Base-by-base conservation (phyloP, 2,888 invertebrate species). In the Amitus sp. region DNA sequence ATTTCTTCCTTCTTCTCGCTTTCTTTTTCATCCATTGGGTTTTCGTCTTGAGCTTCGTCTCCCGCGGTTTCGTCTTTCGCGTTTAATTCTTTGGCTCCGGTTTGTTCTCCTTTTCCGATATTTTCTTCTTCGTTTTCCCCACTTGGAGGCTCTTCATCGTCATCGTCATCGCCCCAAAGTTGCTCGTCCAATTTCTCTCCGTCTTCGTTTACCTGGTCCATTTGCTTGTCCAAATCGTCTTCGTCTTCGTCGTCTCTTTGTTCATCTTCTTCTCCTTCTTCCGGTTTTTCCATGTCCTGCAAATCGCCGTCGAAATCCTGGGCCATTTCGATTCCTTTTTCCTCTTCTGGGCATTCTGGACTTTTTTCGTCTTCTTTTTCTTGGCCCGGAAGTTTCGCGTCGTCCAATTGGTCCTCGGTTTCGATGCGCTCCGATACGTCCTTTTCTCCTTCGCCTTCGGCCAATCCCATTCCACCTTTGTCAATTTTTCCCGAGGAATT, bases 401-500 rank as follows among this genome's bases (percentile, higher is more conserved):
- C 96, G 57, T 97, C 96, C 45, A 97, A 81, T 82, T 98, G 97
- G 84, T 97, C 97, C 85, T 95, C 88, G n/a, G 88, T 88, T 70
- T 94, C 93, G 48, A 97, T 94, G 76, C 90, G 90, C 59, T 98
- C 97, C 0, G 98, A 98, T 19, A 98, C 95, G 82, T 99, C 98
- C 73, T 93, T 95, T 69, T 93, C 90, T 1, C 96, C 96, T 83
- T 92, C 90, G 0, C 97, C 98, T 62, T 97, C 97, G 0, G 95
- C 96, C 2, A 98, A 84, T 0, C 98, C 98, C 77, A 94, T 91
- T 4, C 95, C 95, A 63, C 90, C 88, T 52, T 75, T 73, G 0
- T 89, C 86, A 20, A 86, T 78, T 52, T 86, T 86, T 1, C 87
- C 86, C 0, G 87, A 86, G 1, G 83, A 82, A 12, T 84, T 84